Conservation (phyloP, 2,888 invertebrate genomes). For the Coenonympha glycerion region DNA sequence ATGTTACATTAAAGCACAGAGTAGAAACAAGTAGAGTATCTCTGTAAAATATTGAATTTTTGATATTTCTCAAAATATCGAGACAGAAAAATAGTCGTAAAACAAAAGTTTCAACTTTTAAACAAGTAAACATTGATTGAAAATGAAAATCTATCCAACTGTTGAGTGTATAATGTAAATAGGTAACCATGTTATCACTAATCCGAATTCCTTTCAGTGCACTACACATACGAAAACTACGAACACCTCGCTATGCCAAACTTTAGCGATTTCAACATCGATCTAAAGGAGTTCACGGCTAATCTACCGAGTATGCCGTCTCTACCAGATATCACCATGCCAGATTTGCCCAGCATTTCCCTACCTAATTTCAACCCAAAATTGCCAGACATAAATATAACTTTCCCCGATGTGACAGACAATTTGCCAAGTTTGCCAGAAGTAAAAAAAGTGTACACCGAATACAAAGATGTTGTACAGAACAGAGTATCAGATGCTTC, state of each 20-base stretch:
- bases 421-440: constrained; percentile 44
- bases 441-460: constrained; percentile 54
- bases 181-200: neutral
- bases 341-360: constrained; percentile 42
- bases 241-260: constrained; percentile 61
- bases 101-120: no score
- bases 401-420: constrained; percentile 40
- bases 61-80: no score
- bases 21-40: no score
- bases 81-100: no score
- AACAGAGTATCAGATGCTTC: constrained; percentile 71
- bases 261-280: constrained; percentile 64
- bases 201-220: constrained; percentile 59
- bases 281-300: constrained; percentile 55
- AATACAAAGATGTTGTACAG: constrained; percentile 66
- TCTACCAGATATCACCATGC: constrained; percentile 45
- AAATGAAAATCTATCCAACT: no score
- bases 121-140: no score
- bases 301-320: constrained; percentile 40
- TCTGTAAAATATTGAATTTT: no score
- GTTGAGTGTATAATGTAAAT: no score
- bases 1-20: no score
- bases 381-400: constrained; percentile 35
- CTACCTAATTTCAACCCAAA: constrained; percentile 35
- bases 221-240: constrained; percentile 70